phyloP scores from a whole-genome alignment of 2,797 vertebrate species.

The Cryptoblepharus egeriae region DNA sequence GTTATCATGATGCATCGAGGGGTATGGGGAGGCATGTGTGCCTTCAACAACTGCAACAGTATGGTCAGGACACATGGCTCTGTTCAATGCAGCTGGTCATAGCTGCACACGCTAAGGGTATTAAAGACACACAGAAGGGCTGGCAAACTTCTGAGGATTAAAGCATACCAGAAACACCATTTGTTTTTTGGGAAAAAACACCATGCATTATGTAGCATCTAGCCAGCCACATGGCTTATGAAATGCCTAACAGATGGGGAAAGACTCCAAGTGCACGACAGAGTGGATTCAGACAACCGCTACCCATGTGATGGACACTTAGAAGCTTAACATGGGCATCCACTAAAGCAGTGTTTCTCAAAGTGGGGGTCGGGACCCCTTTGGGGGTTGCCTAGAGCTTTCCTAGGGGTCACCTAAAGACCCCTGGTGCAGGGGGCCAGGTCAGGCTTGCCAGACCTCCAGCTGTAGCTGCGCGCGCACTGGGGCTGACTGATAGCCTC shows the following conservation, averaged over 20 bases:
- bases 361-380: too few relatives aligned
- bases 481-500: too few relatives aligned
- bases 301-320: background rate
- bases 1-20: background rate
- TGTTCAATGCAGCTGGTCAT: background rate
- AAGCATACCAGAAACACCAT: background rate
- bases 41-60: background rate
- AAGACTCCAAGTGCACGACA: background rate
- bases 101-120: background rate
- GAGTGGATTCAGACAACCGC: background rate
- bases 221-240: constrained; percentile 1
- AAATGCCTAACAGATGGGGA: background rate
- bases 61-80: background rate
- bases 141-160: constrained; percentile 4
- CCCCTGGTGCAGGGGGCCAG: too few relatives aligned
- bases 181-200: background rate
- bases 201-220: background rate
- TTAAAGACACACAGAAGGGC: background rate
- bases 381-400: too few relatives aligned
- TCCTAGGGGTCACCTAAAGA: too few relatives aligned
- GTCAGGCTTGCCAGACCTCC: too few relatives aligned
- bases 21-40: background rate
- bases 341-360: too few relatives aligned
- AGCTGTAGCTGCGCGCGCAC: too few relatives aligned
- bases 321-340: background rate